Evolutionary conservation across 2,113 vertebrate species (phyloP).

Genomic region (Oxyura jamaicensis): DNA sequence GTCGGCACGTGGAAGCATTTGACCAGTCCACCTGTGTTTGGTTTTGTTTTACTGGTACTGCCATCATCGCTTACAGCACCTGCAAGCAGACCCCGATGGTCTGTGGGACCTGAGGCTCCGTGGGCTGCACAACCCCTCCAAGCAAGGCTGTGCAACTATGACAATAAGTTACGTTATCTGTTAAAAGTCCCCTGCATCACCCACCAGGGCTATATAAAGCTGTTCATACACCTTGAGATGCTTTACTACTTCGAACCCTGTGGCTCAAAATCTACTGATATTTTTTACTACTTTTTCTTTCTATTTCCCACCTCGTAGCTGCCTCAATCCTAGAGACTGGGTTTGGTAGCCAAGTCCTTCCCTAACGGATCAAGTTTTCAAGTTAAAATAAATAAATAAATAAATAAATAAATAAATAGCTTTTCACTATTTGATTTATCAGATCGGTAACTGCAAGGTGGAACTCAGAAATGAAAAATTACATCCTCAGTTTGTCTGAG

Average conservation of each 20-base stretch:
- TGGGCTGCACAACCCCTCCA: fast-evolving
- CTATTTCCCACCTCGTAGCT: not conserved
- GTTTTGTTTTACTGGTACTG: not conserved
- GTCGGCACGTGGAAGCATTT: not conserved
- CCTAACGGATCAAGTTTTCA: not conserved
- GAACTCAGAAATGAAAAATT: not conserved
- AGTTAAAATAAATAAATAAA: not conserved
- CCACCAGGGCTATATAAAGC: not conserved
- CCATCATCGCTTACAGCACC: not conserved
- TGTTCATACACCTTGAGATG: not conserved
- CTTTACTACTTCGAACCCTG: fast-evolving
- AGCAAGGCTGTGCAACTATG: not conserved
- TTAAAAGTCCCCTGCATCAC: not conserved
- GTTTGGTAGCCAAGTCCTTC: not conserved
- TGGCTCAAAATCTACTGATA: not conserved
- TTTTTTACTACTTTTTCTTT: not conserved
- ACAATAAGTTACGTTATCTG: not conserved
- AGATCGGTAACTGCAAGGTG: not conserved
- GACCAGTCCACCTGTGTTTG: not conserved
- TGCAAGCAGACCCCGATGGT: not conserved
- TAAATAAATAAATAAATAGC: too few relatives aligned
- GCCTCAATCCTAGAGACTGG: not conserved
- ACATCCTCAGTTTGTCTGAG: not conserved
- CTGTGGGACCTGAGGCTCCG: not conserved
- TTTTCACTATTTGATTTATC: not conserved